These are phyloP conservation scores for Drosophila merina DNA, from an alignment of 2,888 invertebrate genomes.

Conservation along the genomic window DNA sequence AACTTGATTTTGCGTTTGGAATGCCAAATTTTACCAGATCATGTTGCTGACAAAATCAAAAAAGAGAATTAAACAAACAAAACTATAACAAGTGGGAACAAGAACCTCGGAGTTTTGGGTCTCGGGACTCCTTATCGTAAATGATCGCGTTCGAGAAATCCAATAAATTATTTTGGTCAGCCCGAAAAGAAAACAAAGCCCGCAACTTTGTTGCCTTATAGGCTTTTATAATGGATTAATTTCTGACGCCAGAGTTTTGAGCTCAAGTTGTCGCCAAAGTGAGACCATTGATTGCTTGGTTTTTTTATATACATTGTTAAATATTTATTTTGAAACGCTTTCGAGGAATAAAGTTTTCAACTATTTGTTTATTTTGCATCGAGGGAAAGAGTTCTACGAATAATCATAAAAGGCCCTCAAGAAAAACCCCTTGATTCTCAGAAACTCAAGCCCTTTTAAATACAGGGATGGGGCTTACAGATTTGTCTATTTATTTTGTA, in stretches of 20 bases:
- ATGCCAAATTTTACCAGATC: slow-evolving; percentile 75
- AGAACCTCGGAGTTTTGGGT: slow-evolving; percentile 4
- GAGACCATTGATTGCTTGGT: slow-evolving; percentile 23
- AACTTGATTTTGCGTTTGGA: slow-evolving; percentile 57
- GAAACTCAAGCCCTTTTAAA: no score
- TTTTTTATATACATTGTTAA: no score
- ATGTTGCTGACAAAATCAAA: slow-evolving; percentile 39
- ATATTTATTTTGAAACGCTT: no score
- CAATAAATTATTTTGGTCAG: slow-evolving; percentile 41
- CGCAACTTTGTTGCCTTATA: slow-evolving; percentile 30
- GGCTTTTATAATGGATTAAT: slow-evolving; percentile 40
- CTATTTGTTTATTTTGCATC: no score
- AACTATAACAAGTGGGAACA: slow-evolving; percentile 37
- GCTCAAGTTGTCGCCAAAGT: slow-evolving; percentile 29
- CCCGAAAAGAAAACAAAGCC: slow-evolving; percentile 16
- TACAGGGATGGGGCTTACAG: no score
- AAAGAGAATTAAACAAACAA: slow-evolving; percentile 18
- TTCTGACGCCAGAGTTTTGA: slow-evolving; percentile 19
- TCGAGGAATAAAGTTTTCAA: no score
- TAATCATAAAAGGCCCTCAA: no score
- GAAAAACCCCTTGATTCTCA: no score
- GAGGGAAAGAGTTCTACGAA: no score
- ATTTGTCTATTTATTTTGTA: slow-evolving; percentile 1
- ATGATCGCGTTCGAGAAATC: slow-evolving; percentile 40
- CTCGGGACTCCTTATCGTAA: slow-evolving; percentile 26